Conservation (phyloP, 1,140 invertebrate species). For the Pentalonia nigronervosa region DNA sequence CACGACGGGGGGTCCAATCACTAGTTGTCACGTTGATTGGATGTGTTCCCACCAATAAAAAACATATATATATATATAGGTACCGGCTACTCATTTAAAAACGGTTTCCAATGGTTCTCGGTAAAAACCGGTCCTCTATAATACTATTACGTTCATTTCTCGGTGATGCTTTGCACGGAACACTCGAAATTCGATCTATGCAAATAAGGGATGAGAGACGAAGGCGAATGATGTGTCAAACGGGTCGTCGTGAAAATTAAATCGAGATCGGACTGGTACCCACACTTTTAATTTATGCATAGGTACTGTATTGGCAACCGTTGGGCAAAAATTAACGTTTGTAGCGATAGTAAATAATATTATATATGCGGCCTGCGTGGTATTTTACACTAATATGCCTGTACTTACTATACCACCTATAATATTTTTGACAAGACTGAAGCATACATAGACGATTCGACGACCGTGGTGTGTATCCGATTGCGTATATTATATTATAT, state of each 20-base stretch:
- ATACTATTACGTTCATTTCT: neutral
- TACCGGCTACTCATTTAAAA: slow-evolving; percentile 22
- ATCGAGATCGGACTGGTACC: neutral
- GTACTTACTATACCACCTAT: neutral
- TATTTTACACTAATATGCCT: neutral
- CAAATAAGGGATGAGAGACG: neutral
- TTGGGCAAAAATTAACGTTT: too few relatives aligned
- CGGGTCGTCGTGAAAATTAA: neutral
- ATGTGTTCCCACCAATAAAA: slow-evolving; percentile 41
- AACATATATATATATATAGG: neutral
- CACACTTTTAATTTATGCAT: too few relatives aligned
- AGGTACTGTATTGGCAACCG: neutral
- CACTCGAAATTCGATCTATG: neutral
- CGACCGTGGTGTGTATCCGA: neutral
- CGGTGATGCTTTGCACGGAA: neutral
- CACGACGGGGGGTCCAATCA: slow-evolving; percentile 32
- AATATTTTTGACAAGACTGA: neutral
- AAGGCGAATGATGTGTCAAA: neutral
- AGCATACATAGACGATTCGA: neutral
- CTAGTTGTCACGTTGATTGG: slow-evolving; percentile 51
- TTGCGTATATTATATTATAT: neutral
- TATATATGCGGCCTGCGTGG: too few relatives aligned
- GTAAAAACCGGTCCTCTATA: slow-evolving; percentile 3
- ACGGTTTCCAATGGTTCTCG: slow-evolving; percentile 14
- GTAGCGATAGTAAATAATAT: too few relatives aligned